Conservation (phyloP, 2,888 invertebrate genomes). For the Epinotia bilunana region DNA sequence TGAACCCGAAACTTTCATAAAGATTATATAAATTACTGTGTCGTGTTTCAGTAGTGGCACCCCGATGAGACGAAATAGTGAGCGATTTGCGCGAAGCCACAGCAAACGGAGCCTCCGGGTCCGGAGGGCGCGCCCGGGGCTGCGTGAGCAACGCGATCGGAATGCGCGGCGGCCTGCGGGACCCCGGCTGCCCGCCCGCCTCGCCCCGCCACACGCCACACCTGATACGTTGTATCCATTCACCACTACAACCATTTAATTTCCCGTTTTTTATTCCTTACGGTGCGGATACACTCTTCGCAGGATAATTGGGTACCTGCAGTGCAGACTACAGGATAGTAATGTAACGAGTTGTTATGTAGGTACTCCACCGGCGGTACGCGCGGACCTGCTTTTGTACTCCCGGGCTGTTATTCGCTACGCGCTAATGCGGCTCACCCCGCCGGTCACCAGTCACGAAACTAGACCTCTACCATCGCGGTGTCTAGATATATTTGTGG, state of each 20-base stretch:
- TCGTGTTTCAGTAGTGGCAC: not conserved
- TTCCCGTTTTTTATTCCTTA: not conserved
- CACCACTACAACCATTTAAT: constrained; percentile 1
- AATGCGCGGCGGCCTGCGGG: constrained; percentile 30
- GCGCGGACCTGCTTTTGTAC: too few relatives aligned
- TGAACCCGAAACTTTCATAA: not conserved
- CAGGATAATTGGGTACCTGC: too few relatives aligned
- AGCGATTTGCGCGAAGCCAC: not conserved
- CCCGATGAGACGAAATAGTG: not conserved
- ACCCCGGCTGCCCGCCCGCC: not conserved
- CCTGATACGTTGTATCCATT: not conserved
- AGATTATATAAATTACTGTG: not conserved
- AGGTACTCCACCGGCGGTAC: too few relatives aligned
- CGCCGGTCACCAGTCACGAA: too few relatives aligned
- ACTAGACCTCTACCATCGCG: too few relatives aligned
- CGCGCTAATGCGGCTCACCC: too few relatives aligned
- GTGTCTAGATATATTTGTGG: too few relatives aligned
- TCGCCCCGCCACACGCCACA: not conserved
- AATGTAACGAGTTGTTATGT: too few relatives aligned
- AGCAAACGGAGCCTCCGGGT: not conserved
- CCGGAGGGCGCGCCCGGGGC: not conserved
- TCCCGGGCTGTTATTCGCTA: too few relatives aligned
- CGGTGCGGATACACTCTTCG: not conserved
- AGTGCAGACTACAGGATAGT: too few relatives aligned
- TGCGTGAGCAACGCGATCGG: constrained; percentile 26